Evolutionary conservation across 1,140 invertebrate species (phyloP).

Genomic region (Atta colombica): DNA sequence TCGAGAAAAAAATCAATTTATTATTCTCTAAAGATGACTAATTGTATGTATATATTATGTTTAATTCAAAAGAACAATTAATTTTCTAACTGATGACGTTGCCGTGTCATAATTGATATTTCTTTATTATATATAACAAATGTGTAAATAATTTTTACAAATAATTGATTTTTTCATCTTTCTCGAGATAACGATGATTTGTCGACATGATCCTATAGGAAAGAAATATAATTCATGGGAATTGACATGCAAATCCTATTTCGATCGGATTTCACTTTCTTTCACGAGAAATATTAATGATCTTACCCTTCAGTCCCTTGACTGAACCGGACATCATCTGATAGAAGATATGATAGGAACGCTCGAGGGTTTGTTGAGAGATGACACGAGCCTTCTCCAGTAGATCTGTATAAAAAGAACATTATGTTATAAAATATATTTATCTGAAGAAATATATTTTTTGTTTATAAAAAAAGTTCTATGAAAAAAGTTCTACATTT

Average conservation of each 20-base stretch:
- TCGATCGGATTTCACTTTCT: background rate
- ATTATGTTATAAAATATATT: background rate
- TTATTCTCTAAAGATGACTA: background rate
- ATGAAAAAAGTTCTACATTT: background rate
- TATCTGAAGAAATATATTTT: background rate
- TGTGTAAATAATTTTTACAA: background rate
- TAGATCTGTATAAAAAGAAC: constrained; percentile 91
- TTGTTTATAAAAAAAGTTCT: background rate
- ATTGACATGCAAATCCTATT: background rate
- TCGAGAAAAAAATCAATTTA: constrained; percentile 22
- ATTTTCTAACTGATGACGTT: background rate
- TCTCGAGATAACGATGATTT: constrained; percentile 26
- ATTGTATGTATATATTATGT: background rate
- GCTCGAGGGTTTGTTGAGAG: constrained; percentile 98
- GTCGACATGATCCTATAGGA: background rate
- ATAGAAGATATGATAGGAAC: constrained; percentile 99
- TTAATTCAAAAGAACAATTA: background rate
- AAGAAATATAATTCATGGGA: background rate
- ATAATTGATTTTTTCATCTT: constrained; percentile 5
- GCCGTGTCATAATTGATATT: background rate
- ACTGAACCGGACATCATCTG: constrained; percentile 99
- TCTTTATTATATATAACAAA: background rate
- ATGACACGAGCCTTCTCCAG: constrained; percentile 99
- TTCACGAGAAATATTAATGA: constrained; percentile 26
- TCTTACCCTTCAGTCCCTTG: constrained; percentile 94